Percentiles rank a stretch among this genome's conserved stretches.
phyloP scores from a whole-genome alignment of 2,888 invertebrate species.

The Sthenelais limicola region DNA sequence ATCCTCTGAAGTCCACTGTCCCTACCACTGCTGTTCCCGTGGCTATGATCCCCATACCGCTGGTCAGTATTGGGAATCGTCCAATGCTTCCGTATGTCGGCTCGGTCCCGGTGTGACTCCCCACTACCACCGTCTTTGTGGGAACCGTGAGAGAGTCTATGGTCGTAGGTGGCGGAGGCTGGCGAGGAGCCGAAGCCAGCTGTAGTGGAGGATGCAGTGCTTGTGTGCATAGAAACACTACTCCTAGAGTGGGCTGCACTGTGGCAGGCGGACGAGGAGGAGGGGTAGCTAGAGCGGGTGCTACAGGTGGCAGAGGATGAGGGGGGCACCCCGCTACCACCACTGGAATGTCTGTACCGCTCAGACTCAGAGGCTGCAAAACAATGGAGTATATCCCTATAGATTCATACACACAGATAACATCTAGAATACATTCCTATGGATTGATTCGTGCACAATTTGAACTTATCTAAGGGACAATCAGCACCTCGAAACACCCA shows the following conservation, averaged over 20 bases:
- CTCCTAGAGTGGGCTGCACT: neutral
- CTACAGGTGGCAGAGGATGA: neutral
- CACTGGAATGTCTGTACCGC: conserved; percentile 44
- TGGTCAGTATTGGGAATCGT: neutral
- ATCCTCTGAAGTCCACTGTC: conserved; percentile 31
- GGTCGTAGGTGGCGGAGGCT: conserved; percentile 4
- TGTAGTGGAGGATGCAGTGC: conserved; percentile 1
- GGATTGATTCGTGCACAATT: no score
- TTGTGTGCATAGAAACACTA: no score
- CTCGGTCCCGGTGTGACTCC: conserved; percentile 27
- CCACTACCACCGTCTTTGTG: conserved; percentile 28
- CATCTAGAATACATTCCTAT: no score
- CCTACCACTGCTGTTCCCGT: neutral
- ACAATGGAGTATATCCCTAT: no score
- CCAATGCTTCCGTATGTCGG: conserved; percentile 24
- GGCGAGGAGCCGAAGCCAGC: neutral
- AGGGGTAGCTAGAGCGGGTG: neutral
- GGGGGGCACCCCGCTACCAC: no score
- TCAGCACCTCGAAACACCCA: no score
- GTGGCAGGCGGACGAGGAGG: neutral
- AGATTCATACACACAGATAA: no score
- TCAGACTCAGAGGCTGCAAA: conserved; percentile 32
- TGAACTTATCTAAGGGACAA: no score
- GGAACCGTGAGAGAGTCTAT: conserved; percentile 20
- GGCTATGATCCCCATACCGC: neutral